Base-by-base conservation (phyloP, 1,140 invertebrate genomes). In the Lepidurus couesii region DNA sequence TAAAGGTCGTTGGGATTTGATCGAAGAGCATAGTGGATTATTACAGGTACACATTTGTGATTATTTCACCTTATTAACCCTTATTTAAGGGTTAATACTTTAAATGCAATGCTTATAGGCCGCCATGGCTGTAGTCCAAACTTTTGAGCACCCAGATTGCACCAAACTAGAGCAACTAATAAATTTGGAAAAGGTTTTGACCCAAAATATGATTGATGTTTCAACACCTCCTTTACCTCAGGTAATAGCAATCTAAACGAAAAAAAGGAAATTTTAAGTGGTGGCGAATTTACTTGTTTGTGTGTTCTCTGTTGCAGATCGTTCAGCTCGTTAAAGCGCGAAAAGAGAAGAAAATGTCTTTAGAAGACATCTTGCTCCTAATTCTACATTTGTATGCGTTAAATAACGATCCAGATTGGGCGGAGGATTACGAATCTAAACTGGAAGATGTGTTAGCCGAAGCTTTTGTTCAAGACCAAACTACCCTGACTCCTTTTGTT, bases 381-480 rank as follows among this genome's bases (percentile, higher is more conserved):
- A 82, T 91, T 8, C 86, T 90, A 24, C 86, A 89, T 82, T 83
- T 90, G n/a, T 91, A 90, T 81, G 88, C 90, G 2, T 82, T 91
- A 2, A 86, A 85, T 79, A 90, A 89, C 3, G 87, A 80, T n/a
- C n/a, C 26, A 42, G 42, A 26, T n/a, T 34, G 85, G 1, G 88
- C 89, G 82, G 88, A 89, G 83, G 86, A 87, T n/a, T 86, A 84
- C 53, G 53, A 65, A 16, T 65, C 53, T 21, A 65, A 65, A 24
- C 81, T 90, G 0, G 83, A 84, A 74, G 85, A 87, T 75, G 84
- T 87, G 0, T 83, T 91, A 10, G 86, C 85, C 21, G 86, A 86
- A 42, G 89, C 89, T 53, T 84, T 91, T 80, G 87, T 88, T 74
- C 88, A 91, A 81, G 90, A 91, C 80, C 53, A 74, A 43, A 34